These are phyloP conservation scores for Zhuqinia jingwanae DNA, from an alignment of 2,888 invertebrate species.

Conservation along the genomic window DNA sequence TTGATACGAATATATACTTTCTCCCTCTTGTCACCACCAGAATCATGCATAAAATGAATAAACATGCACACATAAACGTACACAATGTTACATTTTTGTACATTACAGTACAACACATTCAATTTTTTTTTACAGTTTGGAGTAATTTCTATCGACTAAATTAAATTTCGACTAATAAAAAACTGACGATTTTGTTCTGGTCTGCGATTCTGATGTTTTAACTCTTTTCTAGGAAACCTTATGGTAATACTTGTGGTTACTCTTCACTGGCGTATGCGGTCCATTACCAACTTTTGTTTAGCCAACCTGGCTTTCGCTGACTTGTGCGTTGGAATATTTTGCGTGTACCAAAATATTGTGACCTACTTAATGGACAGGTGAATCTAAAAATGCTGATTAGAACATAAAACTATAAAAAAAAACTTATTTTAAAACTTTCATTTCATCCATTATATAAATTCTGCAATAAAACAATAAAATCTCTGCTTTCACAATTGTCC, in stretches of 20 bases:
- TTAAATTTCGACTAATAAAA: neutral
- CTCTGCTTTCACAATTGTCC: too few species aligned
- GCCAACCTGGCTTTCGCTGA: conserved; percentile 84
- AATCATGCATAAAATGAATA: neutral
- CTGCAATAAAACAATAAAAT: too few species aligned
- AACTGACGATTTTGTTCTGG: neutral
- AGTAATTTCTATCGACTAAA: too few species aligned
- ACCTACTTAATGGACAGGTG: conserved; percentile 79
- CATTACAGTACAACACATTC: too few species aligned
- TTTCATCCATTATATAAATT: too few species aligned
- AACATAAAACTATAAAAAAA: too few species aligned
- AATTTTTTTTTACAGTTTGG: neutral
- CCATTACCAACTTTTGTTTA: conserved; percentile 95
- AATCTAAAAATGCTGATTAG: too few species aligned
- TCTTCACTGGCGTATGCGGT: conserved; percentile 89
- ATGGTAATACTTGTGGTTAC: conserved; percentile 93
- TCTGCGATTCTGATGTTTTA: neutral
- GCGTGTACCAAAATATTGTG: conserved; percentile 86
- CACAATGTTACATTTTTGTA: too few species aligned
- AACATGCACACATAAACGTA: neutral
- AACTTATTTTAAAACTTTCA: too few species aligned
- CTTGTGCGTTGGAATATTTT: conserved; percentile 87
- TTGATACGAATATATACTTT: too few species aligned
- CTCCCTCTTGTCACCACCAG: too few species aligned
- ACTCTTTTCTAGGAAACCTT: conserved; percentile 73